Evolutionary conservation across 1,140 invertebrate genomes (phyloP), one percentile per base, ranked within the genome.

Genomic region (Luehdorfia chinensis): DNA sequence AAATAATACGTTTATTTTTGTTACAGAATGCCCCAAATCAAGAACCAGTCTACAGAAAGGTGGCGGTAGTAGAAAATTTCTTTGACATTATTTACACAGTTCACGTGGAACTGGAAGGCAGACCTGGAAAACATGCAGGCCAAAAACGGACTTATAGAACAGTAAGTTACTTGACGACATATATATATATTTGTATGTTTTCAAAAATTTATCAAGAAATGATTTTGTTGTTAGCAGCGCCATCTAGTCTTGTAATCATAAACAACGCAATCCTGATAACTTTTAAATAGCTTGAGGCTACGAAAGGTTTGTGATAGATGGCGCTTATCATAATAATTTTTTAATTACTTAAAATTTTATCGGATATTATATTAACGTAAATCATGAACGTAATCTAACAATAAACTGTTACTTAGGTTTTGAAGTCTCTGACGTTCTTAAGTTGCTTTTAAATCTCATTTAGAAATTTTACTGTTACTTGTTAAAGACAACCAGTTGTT

Each of bases 31-130:
- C 89, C 8, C 84, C 88, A 5, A 81, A 60, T 52, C 84, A 87
- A 49, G 91, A 92, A 45, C 89, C 90, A 46, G 90, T 92, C 1
- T 97, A 94, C 78, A 94, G 97, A 71, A 95, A 96, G 75, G 96
- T 98, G 3, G 96, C 96, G 0, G 93, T 98, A 13, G 97, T 98
- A 6, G 97, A 98, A 87, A 95, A 98, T 68, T 98, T 98, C 88
- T 98, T 97, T 77, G 95, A 98, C 75, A 98, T 98, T 52, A 98
- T 98, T 60, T 97, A 98, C 87, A 94, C 93, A 12, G 95, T 98
- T 9, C 97, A 98, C 76, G 96, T 97, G 19, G 96, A 97, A 74
- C 90, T 96, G 55, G 95, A 94, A 78, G 95, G 95, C 56, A 89
- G 94, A 66, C 92, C 94, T 51, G 95, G 95, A 32, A 96, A 97